A percentile compares a stretch with the other conserved stretches of the same genome.
These are phyloP conservation scores for Lasioglossum albipes DNA, from an alignment of 1,140 invertebrate species.

Conservation along the genomic window DNA sequence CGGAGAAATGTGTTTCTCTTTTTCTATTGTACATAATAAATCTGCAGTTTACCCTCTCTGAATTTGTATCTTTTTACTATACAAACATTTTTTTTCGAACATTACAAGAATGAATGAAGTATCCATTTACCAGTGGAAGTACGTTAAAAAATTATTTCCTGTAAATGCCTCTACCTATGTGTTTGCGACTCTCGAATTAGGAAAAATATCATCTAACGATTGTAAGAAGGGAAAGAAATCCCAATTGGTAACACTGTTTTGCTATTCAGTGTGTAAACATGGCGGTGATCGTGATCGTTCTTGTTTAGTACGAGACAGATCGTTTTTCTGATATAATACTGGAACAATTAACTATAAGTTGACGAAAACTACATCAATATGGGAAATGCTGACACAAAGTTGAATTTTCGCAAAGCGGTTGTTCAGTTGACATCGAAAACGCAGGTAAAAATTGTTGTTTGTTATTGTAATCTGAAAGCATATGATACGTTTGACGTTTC, in stretches of 20 bases:
- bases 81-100: background rate
- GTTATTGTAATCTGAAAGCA: slow-evolving; percentile 27
- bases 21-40: background rate
- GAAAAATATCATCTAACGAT: too few species aligned
- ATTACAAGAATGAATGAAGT: background rate
- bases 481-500: slow-evolving; percentile 52
- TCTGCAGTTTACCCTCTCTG: background rate
- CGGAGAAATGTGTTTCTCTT: background rate
- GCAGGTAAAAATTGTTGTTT: slow-evolving; percentile 84
- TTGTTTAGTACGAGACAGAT: slow-evolving; percentile 39
- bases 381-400: slow-evolving; percentile 98
- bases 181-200: background rate
- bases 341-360: slow-evolving; percentile 15
- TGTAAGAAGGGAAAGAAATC: background rate
- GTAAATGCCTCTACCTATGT: background rate
- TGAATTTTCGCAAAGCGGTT: slow-evolving; percentile 98
- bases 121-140: too few species aligned
- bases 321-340: slow-evolving; percentile 29
- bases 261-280: slow-evolving; percentile 49
- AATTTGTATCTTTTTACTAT: background rate
- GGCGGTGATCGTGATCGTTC: slow-evolving; percentile 40
- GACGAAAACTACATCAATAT: slow-evolving; percentile 80
- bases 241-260: slow-evolving; percentile 37
- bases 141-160: background rate
- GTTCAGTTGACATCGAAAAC: slow-evolving; percentile 97